phyloP scores from a whole-genome alignment of 2,113 vertebrate species.

The Microtus ochrogaster region DNA sequence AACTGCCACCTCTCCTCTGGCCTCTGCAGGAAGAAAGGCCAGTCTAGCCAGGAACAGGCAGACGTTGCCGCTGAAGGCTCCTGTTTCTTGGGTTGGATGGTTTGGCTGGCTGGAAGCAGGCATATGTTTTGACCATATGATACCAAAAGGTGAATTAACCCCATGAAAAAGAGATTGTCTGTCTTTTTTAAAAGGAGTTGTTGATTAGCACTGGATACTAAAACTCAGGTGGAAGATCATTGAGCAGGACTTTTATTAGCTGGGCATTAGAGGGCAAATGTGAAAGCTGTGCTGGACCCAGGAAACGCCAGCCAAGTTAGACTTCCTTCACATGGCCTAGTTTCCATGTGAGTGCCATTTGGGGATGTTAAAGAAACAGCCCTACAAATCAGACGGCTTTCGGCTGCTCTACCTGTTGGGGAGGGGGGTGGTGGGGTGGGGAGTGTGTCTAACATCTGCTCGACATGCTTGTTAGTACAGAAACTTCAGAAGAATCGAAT shows the following conservation, averaged over 20 bases:
- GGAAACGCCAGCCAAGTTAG: too few species aligned
- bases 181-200: background rate
- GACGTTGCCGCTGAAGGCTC: background rate
- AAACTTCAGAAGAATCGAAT: slow-evolving; percentile 82
- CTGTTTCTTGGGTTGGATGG: background rate
- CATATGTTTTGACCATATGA: background rate
- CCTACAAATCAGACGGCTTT: background rate
- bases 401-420: slow-evolving; percentile 10
- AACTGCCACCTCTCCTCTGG: background rate
- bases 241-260: background rate
- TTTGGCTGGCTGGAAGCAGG: background rate
- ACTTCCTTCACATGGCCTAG: background rate
- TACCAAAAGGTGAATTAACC: background rate
- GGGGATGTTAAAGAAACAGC: background rate
- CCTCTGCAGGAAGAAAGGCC: background rate
- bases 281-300: background rate
- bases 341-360: background rate
- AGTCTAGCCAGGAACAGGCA: background rate
- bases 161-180: background rate
- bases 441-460: slow-evolving; percentile 79
- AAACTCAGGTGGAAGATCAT: background rate
- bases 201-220: background rate
- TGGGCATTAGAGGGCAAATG: background rate
- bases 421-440: background rate
- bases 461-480: slow-evolving; percentile 74